phyloP scores from a whole-genome alignment of 1,140 invertebrate genomes.

The Macrostomum lignano region DNA sequence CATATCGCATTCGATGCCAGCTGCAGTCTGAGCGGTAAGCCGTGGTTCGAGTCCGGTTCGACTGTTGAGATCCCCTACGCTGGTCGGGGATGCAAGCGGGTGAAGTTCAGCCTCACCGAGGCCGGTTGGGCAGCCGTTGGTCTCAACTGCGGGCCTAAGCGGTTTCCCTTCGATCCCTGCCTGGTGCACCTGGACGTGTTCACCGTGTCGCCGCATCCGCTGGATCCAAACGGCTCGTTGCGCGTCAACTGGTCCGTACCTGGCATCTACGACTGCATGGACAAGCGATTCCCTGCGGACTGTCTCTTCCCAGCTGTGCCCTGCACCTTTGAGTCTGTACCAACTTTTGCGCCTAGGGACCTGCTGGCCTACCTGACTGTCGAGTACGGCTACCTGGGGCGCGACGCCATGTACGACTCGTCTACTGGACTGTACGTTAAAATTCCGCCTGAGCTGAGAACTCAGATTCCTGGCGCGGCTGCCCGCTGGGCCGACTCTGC shows the following conservation, averaged over 20 bases:
- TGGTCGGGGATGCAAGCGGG: neutral
- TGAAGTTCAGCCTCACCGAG: neutral
- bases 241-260: neutral
- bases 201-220: neutral
- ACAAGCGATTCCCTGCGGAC: neutral
- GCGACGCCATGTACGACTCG: neutral
- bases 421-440: neutral
- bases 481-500: too few species aligned
- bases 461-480: too few species aligned
- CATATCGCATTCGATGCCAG: too few species aligned
- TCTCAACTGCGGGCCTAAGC: too few species aligned
- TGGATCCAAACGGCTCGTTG: neutral
- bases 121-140: neutral
- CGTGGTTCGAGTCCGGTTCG: neutral
- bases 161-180: neutral
- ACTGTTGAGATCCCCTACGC: neutral
- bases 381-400: slow-evolving; percentile 1
- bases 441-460: too few species aligned
- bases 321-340: neutral
- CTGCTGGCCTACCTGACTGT: neutral
- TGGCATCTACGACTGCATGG: neutral
- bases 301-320: neutral
- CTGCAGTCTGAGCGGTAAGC: neutral
- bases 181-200: neutral
- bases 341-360: neutral